These are phyloP conservation scores for Muntiacus muntjak DNA, from an alignment of 2,113 vertebrate genomes.

Conservation along the genomic window DNA sequence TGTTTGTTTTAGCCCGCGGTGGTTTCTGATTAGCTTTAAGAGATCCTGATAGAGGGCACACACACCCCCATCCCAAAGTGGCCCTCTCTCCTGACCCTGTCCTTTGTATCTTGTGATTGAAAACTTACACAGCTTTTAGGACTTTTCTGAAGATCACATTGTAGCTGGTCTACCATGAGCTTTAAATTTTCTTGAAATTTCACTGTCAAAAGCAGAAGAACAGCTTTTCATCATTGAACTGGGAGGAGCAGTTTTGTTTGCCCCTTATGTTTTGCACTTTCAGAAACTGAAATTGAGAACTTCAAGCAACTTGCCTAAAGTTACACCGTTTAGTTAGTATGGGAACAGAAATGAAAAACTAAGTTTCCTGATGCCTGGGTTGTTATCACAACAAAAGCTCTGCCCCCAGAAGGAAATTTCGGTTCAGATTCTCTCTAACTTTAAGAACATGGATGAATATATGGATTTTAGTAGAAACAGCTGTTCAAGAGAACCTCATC, in stretches of 20 bases:
- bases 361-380: background rate
- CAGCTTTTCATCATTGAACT: conserved; percentile 7
- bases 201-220: conserved; percentile 1
- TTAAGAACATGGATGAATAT: background rate
- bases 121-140: background rate
- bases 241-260: background rate
- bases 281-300: conserved; percentile 47
- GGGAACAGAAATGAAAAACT: background rate
- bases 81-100: background rate
- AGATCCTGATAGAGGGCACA: background rate
- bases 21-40: conserved; percentile 1
- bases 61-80: background rate
- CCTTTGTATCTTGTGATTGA: background rate
- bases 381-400: background rate
- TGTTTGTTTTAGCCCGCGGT: background rate
- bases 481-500: background rate
- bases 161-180: background rate
- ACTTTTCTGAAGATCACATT: background rate
- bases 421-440: background rate
- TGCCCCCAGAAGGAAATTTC: conserved; percentile 2
- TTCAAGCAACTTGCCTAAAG: background rate
- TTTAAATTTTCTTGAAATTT: conserved; percentile 39
- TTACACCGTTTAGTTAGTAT: background rate
- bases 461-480: conserved; percentile 4
- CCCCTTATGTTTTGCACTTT: background rate